Conservation (phyloP, 92 coral and sea anemone genomes). For the Micromussa lordhowensis region DNA sequence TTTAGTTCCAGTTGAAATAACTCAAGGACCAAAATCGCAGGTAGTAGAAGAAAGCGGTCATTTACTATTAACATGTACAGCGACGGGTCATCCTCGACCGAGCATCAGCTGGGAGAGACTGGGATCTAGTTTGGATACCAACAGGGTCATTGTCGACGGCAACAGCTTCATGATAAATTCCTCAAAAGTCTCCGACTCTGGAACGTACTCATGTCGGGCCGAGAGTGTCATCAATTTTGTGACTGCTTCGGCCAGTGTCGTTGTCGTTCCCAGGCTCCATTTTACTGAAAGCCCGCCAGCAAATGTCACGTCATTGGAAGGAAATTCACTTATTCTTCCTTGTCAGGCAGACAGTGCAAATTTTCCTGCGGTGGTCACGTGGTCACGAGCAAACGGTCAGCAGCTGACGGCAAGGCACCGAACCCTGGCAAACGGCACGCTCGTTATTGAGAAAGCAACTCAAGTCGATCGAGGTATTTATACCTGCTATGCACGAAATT, state of each 20-base stretch:
- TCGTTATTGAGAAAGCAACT: slow-evolving; percentile 11
- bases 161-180: slow-evolving; percentile 22
- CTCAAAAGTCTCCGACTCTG: slow-evolving; percentile 29
- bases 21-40: slow-evolving; percentile 22
- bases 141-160: background rate
- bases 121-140: slow-evolving; percentile 30
- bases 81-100: slow-evolving; percentile 51
- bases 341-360: slow-evolving; percentile 53
- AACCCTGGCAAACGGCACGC: slow-evolving; percentile 11
- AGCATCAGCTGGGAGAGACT: slow-evolving; percentile 42
- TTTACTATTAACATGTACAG: slow-evolving; percentile 29
- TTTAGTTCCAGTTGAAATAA: slow-evolving; percentile 33
- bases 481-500: slow-evolving; percentile 31
- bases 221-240: slow-evolving; percentile 7
- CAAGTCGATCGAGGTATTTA: slow-evolving; percentile 22
- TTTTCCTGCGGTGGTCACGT: slow-evolving; percentile 17
- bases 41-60: slow-evolving; percentile 25
- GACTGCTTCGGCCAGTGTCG: slow-evolving; percentile 15
- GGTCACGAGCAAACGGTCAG: slow-evolving; percentile 19
- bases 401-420: slow-evolving; percentile 15
- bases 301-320: background rate
- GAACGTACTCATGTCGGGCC: slow-evolving; percentile 38
- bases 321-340: slow-evolving; percentile 1
- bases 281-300: slow-evolving; percentile 18
- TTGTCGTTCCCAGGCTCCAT: slow-evolving; percentile 34